Evolutionary conservation across 2,888 invertebrate genomes (phyloP).

Genomic region (Caenorhabditis uteleia): DNA sequence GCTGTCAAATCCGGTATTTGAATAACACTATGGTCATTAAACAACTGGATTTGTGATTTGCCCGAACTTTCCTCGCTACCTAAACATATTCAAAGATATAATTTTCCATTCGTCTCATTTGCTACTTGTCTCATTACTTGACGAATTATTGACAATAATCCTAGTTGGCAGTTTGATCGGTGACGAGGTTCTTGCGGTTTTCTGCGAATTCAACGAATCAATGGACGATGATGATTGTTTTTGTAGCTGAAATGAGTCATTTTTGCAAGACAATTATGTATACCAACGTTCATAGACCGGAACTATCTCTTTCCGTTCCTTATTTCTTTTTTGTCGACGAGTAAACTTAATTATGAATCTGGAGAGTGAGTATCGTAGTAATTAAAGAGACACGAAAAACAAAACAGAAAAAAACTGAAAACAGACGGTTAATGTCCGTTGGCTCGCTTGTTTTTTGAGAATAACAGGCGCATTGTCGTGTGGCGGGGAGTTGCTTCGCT

Average conservation of each 20-base stretch:
- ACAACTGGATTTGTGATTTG: conserved; percentile 14
- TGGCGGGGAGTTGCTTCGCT: conserved; percentile 41
- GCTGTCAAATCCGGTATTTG: too few relatives aligned
- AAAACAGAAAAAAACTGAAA: conserved; percentile 10
- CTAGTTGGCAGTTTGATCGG: conserved; percentile 20
- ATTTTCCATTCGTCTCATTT: not conserved
- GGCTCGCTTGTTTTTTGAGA: conserved; percentile 14
- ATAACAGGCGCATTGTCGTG: conserved; percentile 25
- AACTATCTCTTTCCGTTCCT: not conserved
- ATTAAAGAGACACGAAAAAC: not conserved
- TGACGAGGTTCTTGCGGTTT: conserved; percentile 34
- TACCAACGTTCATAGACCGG: conserved; percentile 26
- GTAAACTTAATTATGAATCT: conserved; percentile 14
- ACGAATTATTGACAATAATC: conserved; percentile 31
- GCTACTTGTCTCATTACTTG: conserved; percentile 14
- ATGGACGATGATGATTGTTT: conserved; percentile 40
- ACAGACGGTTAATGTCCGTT: conserved; percentile 31
- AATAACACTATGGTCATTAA: too few relatives aligned
- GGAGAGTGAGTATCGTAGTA: conserved; percentile 1
- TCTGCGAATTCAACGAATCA: conserved; percentile 46
- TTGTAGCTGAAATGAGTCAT: conserved; percentile 32
- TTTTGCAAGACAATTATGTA: too few relatives aligned
- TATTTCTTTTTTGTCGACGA: conserved; percentile 13
- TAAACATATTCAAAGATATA: not conserved
- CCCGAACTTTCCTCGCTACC: conserved; percentile 37